Base-by-base conservation (phyloP, 2,113 vertebrate genomes). In the Eira barbara region DNA sequence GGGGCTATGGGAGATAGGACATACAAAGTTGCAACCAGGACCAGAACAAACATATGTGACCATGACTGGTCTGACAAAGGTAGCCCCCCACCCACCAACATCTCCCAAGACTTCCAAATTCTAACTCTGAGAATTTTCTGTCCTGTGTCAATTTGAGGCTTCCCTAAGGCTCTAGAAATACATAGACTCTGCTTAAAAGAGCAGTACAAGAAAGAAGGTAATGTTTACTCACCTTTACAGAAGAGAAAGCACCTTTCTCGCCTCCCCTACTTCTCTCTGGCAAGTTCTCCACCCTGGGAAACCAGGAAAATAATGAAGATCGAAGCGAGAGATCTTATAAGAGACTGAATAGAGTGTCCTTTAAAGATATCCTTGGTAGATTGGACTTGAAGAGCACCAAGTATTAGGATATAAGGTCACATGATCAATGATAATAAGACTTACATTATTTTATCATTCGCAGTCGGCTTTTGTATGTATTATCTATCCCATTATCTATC, bases 181-280 rank as follows among this genome's bases (percentile, higher is more conserved):
- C 42, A 81, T 3, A 80, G 21, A 81, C n/a, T 25, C 4, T 80
- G 7, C 25, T 57, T 31, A 4, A 39, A 79, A 83, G n/a, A 34
- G 29, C 11, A 12, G 39, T 14, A 79, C 27, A n/a, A 34, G 10
- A 73, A 29, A 74, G 11, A 47, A 57, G 4, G 31, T 18, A 42
- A 76, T 6, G 4, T 31, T 34, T 17, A 52, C 15, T 96, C 27
- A 96, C 76, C 89, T 87, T 73, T 87, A 83, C 11, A 96, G 45
- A 39, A 59, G 0, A 39, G 61, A 83, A 52, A 27, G 34, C 4
- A 84, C 11, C 39, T 18, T 80, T 4, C 0, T 73, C 74, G 11
- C 23, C 4, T 89, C 49, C 4, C 79, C 55, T 27, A 4, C 42
- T 79, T 96, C 34, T 2, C 4, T 96, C 42, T 85, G 49, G 25